Conservation (phyloP, 2,888 invertebrate species). For the Crossocerus cetratus region DNA sequence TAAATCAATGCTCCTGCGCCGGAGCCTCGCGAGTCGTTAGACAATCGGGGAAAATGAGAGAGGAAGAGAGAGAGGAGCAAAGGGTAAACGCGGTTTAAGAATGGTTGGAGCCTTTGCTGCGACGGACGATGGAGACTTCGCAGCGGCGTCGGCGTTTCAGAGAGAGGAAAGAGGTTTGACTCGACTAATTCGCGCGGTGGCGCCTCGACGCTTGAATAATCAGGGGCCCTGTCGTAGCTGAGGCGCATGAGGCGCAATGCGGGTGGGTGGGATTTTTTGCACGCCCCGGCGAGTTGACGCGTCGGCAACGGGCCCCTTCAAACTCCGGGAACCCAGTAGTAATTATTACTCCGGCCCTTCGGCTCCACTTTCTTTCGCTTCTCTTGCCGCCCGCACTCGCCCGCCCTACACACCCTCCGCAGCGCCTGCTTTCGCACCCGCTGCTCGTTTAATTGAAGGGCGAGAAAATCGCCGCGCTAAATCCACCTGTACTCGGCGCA, state of each 20-base stretch:
- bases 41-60: no score
- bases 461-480: constrained; percentile 38
- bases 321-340: constrained; percentile 66
- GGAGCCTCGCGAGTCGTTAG: no score
- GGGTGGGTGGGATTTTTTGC: constrained; percentile 73
- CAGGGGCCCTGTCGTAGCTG: no score
- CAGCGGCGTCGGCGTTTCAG: no score
- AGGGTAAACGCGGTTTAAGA: no score
- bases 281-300: constrained; percentile 54
- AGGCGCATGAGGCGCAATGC: constrained; percentile 65
- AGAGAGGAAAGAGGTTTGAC: constrained; percentile 64
- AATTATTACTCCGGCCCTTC: constrained; percentile 64
- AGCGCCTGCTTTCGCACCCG: constrained; percentile 16
- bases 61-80: no score
- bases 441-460: constrained; percentile 52
- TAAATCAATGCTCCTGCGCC: constrained; percentile 10
- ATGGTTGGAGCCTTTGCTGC: constrained; percentile 3
- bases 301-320: constrained; percentile 60
- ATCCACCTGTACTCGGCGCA: constrained; percentile 23
- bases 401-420: constrained; percentile 10
- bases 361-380: constrained; percentile 45
- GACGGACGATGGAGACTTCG: constrained; percentile 39
- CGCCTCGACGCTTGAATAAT: constrained; percentile 74
- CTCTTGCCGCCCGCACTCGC: constrained; percentile 40
- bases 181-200: constrained; percentile 72